Base-by-base conservation (phyloP, 2,797 vertebrate genomes). In the Oceanodroma leucorhoa region DNA sequence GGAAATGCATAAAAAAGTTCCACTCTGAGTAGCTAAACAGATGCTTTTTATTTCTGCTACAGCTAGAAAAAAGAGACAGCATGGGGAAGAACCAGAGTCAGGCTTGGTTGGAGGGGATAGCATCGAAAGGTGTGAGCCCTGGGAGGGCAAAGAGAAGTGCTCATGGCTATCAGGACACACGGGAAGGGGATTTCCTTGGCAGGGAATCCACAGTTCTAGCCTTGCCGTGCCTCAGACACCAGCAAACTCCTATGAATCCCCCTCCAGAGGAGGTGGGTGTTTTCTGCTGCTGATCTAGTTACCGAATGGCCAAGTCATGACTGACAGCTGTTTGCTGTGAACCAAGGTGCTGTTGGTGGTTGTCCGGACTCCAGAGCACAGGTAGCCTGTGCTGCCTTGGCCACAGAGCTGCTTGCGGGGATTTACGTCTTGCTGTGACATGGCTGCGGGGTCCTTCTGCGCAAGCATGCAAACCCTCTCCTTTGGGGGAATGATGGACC, bases 301-400 rank as follows among this genome's bases (percentile, higher is more conserved):
- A 83, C 9, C 1, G 4, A 84, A 50, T 21, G 13, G 30, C 30
- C 27, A 69, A 65, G 15, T 36, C 11, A 16, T 61, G 82, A 30
- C 43, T 36, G 14, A 73, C 36, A 84, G 8, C 5, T 40, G 4
- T 23, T 81, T 55, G 22, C 32, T 75, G 29, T 16, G 19, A 60
- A 20, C 27, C 1, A 3, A 55, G 24, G 23, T 60, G 53, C 30
- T 75, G 36, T 6, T 58, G 14, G 8, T 64, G 57, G 34, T 26
- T 48, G 27, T 29, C 51, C 0, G 0, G 21, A 29, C 38, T 50
- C 55, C 34, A 27, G 17, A 13, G 13, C 57, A 54, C 20, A 1
- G 4, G 18, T 22, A 83, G 51, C 24, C 48, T 62, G 30, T 34
- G 36, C 22, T 2, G 4, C 40, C 14, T 1, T 1, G 3, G 18